Percentiles rank a stretch among this genome's conserved stretches.
Evolutionary conservation across 2,888 invertebrate species (phyloP).

Genomic region (Andricus quercusramuli): DNA sequence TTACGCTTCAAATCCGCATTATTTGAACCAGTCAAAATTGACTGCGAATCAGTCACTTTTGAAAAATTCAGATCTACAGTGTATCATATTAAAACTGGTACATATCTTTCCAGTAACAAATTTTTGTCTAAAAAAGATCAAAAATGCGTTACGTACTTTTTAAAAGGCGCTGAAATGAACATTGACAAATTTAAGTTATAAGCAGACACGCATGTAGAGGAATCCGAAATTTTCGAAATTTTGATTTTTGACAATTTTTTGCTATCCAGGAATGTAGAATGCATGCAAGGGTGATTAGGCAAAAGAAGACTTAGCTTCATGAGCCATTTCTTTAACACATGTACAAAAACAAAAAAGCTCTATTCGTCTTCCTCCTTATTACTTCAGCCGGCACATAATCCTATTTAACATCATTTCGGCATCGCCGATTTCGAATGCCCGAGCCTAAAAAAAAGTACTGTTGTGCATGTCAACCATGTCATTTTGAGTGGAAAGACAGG

Average conservation of each 20-base stretch:
- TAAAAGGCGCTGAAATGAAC: no score
- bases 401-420: constrained; percentile 52
- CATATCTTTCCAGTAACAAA: no score
- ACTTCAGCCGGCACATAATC: constrained; percentile 59
- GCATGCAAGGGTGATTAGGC: background rate
- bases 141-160: no score
- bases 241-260: background rate
- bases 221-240: background rate
- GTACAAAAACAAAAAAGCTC: background rate
- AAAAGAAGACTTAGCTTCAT: constrained; percentile 1
- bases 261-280: background rate
- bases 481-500: no score
- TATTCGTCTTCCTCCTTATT: constrained; percentile 52
- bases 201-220: background rate
- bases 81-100: no score
- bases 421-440: constrained; percentile 41
- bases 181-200: background rate
- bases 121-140: no score
- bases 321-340: background rate
- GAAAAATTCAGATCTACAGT: no score
- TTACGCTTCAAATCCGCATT: no score
- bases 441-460: constrained; percentile 28
- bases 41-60: no score
- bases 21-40: no score
- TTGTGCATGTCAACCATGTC: constrained; percentile 46